Evolutionary conservation across 2,797 vertebrate genomes (phyloP).

Genomic region (Spinus olivaceus): DNA sequence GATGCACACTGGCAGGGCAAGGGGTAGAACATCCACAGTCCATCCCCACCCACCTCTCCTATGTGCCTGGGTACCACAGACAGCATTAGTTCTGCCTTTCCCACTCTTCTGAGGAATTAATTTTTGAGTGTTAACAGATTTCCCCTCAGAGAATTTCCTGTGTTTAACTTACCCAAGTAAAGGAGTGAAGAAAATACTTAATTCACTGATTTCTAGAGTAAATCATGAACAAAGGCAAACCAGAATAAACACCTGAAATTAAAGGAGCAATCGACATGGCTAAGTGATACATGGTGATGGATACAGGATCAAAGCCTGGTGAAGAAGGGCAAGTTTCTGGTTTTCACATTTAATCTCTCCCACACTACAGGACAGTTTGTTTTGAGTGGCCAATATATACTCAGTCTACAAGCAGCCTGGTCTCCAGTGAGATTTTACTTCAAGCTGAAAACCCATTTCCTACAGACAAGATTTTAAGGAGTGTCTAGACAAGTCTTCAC

Average conservation of each 20-base stretch:
- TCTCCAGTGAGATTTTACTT: not conserved
- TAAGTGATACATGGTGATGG: not conserved
- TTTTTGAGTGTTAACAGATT: not conserved
- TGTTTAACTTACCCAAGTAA: not conserved
- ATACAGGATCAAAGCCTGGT: not conserved
- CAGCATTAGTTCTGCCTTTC: not conserved
- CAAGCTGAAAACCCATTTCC: not conserved
- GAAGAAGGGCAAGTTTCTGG: not conserved
- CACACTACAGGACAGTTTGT: not conserved
- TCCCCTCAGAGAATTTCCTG: not conserved
- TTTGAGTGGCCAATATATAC: not conserved
- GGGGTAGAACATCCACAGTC: not conserved
- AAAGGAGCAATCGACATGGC: not conserved
- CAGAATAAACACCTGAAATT: not conserved
- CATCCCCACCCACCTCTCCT: not conserved
- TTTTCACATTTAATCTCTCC: not conserved
- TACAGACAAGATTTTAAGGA: not conserved
- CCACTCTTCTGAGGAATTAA: not conserved
- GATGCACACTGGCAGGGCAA: not conserved
- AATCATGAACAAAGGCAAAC: not conserved
- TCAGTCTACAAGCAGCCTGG: not conserved
- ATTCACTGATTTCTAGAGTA: not conserved
- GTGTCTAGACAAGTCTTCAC: not conserved
- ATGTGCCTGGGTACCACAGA: not conserved
- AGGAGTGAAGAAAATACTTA: not conserved